A percentile compares a stretch with the other conserved stretches of the same genome.
Evolutionary conservation across 2,888 invertebrate genomes (phyloP).

Genomic region (Lottia scabra): DNA sequence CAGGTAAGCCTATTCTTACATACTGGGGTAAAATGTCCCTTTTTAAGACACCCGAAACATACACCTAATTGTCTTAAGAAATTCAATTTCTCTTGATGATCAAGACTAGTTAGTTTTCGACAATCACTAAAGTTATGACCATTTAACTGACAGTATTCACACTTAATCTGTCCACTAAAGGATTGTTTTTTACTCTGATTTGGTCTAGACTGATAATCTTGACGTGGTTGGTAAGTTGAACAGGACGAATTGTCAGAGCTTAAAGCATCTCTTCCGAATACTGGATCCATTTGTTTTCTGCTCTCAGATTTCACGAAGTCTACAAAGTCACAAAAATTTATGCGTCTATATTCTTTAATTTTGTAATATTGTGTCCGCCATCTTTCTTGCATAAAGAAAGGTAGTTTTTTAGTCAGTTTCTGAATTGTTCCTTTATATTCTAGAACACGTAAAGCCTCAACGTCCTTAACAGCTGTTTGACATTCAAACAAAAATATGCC

Average conservation of each 20-base stretch:
- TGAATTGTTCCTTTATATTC: conserved; percentile 15
- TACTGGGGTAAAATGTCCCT: neutral
- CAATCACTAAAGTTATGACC: neutral
- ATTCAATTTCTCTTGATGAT: neutral
- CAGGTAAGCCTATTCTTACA: neutral
- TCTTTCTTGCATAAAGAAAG: conserved; percentile 12
- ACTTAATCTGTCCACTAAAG: neutral
- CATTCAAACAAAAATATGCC: conserved; percentile 18
- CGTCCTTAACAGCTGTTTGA: conserved; percentile 3
- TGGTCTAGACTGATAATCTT: too few relatives aligned
- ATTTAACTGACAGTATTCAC: neutral
- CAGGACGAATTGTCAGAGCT: too few relatives aligned
- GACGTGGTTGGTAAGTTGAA: too few relatives aligned
- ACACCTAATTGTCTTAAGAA: neutral
- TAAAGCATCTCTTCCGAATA: neutral
- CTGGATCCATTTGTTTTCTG: neutral
- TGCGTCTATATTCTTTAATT: neutral
- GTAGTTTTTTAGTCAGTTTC: conserved; percentile 12
- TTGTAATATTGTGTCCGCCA: conserved; percentile 11
- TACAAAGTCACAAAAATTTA: neutral
- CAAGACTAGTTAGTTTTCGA: neutral
- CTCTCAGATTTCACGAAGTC: neutral
- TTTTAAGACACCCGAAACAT: neutral
- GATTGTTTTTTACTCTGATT: too few relatives aligned
- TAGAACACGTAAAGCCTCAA: conserved; percentile 11